Conservation (phyloP, 2,888 invertebrate genomes). For the Cyclophora albipunctata region DNA sequence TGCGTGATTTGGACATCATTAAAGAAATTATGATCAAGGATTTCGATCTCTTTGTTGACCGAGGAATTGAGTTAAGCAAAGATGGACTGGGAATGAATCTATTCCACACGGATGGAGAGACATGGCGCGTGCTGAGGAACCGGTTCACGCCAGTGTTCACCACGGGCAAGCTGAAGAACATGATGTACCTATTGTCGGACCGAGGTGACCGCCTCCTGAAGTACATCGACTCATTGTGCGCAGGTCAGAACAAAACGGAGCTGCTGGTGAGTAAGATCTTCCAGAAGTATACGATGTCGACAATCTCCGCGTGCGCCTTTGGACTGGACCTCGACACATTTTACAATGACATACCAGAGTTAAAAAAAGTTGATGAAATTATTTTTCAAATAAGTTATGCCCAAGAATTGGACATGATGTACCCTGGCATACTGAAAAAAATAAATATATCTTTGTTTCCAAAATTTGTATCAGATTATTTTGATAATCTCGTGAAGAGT, state of each 20-base stretch:
- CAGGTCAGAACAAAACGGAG: neutral
- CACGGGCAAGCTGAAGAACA: constrained; percentile 46
- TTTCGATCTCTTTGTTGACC: constrained; percentile 36
- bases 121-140: constrained; percentile 37
- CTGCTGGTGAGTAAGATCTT: constrained; percentile 20
- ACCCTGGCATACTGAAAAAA: constrained; percentile 32
- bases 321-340: constrained; percentile 33
- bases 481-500: constrained; percentile 24
- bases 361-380: constrained; percentile 17
- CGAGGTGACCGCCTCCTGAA: constrained; percentile 32
- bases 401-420: constrained; percentile 35
- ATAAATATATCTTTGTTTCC: constrained; percentile 29
- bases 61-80: constrained; percentile 38
- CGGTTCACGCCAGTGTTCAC: constrained; percentile 46
- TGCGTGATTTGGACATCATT: constrained; percentile 41
- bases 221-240: constrained; percentile 17
- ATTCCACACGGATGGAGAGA: constrained; percentile 39
- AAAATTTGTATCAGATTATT: constrained; percentile 20
- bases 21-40: constrained; percentile 44
- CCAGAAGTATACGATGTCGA: constrained; percentile 32
- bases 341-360: constrained; percentile 14
- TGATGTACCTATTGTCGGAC: constrained; percentile 38
- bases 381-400: constrained; percentile 15
- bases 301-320: constrained; percentile 37
- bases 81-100: constrained; percentile 38